phyloP scores from a whole-genome alignment of 2,888 invertebrate species.

The Eurois occulta region DNA sequence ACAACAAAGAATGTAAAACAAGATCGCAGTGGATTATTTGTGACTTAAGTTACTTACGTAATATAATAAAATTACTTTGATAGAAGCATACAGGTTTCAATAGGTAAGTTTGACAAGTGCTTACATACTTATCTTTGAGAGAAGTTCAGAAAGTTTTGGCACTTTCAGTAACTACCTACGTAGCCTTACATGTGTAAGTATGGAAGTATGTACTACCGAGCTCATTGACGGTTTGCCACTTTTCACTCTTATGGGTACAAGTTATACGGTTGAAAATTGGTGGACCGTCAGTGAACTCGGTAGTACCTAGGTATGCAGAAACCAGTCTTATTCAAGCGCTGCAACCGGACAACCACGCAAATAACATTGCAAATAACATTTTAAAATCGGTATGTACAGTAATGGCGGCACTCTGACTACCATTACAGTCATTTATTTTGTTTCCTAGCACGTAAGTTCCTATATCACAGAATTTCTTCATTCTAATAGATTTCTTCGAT shows the following conservation, averaged over 20 bases:
- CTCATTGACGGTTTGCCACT: too few relatives aligned
- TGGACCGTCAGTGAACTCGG: too few relatives aligned
- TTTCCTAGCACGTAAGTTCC: slow-evolving; percentile 5
- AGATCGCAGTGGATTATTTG: not conserved
- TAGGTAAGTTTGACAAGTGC: not conserved
- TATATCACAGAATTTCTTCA: not conserved
- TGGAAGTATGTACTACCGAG: not conserved
- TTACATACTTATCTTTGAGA: not conserved
- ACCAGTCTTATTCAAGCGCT: not conserved
- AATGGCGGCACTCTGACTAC: not conserved
- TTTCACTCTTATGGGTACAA: too few relatives aligned
- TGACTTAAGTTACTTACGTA: not conserved
- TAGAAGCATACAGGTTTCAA: not conserved
- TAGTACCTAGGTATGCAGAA: not conserved
- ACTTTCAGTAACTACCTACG: not conserved
- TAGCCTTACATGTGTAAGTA: not conserved
- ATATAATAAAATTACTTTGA: not conserved
- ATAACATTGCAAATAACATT: slow-evolving; percentile 2
- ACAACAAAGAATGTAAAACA: not conserved
- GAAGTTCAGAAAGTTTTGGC: too few relatives aligned
- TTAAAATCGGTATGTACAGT: not conserved
- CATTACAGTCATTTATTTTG: not conserved
- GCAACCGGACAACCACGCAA: not conserved
- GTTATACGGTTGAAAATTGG: too few relatives aligned
- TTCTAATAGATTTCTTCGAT: not conserved